Evolutionary conservation across 2,888 invertebrate genomes (phyloP), one percentile per base, ranked within the genome.

Genomic region (Acanthosepion pharaonis): DNA sequence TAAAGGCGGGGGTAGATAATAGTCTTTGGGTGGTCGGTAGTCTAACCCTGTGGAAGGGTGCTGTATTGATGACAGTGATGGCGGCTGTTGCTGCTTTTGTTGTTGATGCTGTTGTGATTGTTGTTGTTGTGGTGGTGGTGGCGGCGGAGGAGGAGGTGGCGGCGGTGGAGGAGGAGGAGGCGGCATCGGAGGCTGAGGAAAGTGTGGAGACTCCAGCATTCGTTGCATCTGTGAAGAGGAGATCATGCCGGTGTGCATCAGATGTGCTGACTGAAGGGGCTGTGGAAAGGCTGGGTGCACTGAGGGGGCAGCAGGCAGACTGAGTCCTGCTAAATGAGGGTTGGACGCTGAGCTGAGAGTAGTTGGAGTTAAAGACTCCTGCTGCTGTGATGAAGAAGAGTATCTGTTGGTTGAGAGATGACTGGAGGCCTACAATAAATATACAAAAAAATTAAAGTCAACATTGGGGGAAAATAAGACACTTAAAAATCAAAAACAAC

Each of bases 201-300:
- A 93, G n/a, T 53, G 92, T 49, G 51, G 92, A 18, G 53, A 49
- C 53, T 93, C 92, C 92, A 93, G 49, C 92, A 93, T 93, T 93
- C 92, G 92, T 93, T 93, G 92, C 92, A 93, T 93, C 9, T 93
- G 92, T 93, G 92, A n/a, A 6, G 92, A 48, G 53, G 92, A 93
- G 92, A 93, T 93, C 92, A 93, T 93, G 28, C 51, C 51, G 51
- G 51, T 11, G 28, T 53, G 92, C 92, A 93, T 93, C 49, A 93
- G 53, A 53, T 93, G 92, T 51, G 92, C 92, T 18, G 92, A 53
- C 25, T 93, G 92, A 53, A 93, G 92, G 53, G 92, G 49, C 25
- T 93, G 92, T 18, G 92, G 92, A 53, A 93, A 93, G 92, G 92
- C 92, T 93, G 92, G 92, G 53, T 93, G 92, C n/a, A 93, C 92